Conservation (phyloP, 2,797 vertebrate genomes). For the Gymnopithys bicolor region DNA sequence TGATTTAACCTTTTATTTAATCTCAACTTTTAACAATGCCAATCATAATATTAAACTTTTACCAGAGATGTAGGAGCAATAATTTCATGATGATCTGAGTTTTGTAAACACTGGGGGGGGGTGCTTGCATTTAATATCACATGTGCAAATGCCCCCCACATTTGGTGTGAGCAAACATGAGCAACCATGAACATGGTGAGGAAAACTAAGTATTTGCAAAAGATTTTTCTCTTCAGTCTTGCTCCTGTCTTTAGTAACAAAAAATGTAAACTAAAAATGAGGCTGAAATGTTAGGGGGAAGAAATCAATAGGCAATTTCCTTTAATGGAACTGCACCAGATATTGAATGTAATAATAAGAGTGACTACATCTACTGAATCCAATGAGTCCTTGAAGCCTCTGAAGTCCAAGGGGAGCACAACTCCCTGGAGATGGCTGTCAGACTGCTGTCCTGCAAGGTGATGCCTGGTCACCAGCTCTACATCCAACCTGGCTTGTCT, state of each 20-base stretch:
- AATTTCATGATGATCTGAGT: background rate
- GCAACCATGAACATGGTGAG: background rate
- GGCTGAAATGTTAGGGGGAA: background rate
- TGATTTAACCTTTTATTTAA: background rate
- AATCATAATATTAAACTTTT: background rate
- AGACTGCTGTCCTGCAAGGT: background rate
- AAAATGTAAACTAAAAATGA: background rate
- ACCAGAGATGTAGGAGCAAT: background rate
- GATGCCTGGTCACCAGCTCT: background rate
- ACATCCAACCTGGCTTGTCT: background rate
- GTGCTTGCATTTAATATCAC: background rate
- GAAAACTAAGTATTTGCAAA: background rate
- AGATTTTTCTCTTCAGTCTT: background rate
- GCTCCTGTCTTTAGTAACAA: background rate
- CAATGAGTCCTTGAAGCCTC: background rate
- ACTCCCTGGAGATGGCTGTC: background rate
- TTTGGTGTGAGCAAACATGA: background rate
- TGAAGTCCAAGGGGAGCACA: background rate
- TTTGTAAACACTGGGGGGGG: background rate
- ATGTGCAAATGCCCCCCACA: fast-evolving
- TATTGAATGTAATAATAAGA: background rate
- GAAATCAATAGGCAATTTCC: background rate
- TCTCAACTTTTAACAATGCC: background rate
- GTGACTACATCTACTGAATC: background rate
- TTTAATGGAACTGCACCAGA: background rate